phyloP scores from a whole-genome alignment of 2,888 invertebrate species.

The Lasioglossum villosulum region DNA sequence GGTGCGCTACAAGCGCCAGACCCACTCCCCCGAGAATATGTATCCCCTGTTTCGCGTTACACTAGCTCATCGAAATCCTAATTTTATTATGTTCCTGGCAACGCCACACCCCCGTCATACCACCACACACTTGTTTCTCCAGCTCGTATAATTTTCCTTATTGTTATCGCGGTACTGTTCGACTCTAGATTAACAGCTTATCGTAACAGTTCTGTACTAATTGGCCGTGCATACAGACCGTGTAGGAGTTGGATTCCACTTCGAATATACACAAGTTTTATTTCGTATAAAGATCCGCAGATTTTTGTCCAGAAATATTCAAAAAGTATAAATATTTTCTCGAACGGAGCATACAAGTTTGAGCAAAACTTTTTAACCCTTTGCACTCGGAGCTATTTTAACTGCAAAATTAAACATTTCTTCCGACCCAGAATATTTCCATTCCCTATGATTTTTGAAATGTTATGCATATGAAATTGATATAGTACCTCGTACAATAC shows the following conservation, averaged over 20 bases:
- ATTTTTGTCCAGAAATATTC: too few relatives aligned
- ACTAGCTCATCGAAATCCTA: conserved; percentile 58
- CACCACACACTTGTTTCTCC: background rate
- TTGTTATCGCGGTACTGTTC: background rate
- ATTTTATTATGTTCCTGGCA: conserved; percentile 54
- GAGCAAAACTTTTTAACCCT: background rate
- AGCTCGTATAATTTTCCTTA: conserved; percentile 5
- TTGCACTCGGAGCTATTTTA: too few relatives aligned
- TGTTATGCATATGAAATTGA: too few relatives aligned
- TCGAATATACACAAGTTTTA: too few relatives aligned
- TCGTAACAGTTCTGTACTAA: background rate
- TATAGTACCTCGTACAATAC: too few relatives aligned
- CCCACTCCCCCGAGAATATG: conserved; percentile 49
- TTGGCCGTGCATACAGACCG: background rate
- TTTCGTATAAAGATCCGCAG: too few relatives aligned
- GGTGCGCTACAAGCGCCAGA: conserved; percentile 27
- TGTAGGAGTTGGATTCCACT: background rate
- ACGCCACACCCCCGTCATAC: background rate
- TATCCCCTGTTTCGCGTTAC: conserved; percentile 55
- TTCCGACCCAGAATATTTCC: too few relatives aligned
- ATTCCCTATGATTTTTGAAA: too few relatives aligned
- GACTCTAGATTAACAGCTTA: background rate
- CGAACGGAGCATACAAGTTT: background rate
- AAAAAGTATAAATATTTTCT: background rate
- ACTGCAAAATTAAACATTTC: too few relatives aligned